Evolutionary conservation across 2,888 invertebrate species (phyloP), one percentile per base, ranked within the genome.

Genomic region (Dorcus hopei): DNA sequence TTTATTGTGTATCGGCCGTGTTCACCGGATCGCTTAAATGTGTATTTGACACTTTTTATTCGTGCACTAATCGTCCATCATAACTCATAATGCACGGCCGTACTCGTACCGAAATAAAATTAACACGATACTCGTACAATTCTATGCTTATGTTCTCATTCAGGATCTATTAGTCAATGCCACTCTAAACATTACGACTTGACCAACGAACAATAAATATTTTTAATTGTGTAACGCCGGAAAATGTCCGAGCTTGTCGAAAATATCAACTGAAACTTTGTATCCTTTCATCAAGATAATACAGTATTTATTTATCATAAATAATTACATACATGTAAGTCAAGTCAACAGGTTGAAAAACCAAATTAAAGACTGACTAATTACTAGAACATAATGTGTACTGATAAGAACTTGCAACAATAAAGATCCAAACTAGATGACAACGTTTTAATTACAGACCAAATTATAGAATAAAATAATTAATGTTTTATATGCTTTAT

Each of bases 151-250:
- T 65, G 65, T 65, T 63, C 59, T 52, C 58, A 54, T 63, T 64
- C 61, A 57, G 45, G 56, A 55, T 62, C 65, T 67, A 67, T 67
- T 67, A 65, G 65, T 67, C 67, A 67, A 61, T 63, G 67, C 64
- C 67, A 65, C 55, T 51, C 56, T 50, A 56, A 33, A 61, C 63
- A 65, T 58, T 57, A 53, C 56, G 59, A 55, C 49, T 59, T 45
- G 54, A 49, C 58, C 59, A 62, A 62, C 62, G 61, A 65, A 65
- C 63, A 59, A 61, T 61, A 59, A 58, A 61, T 51, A 56, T 38
- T 42, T 56, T 56, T 50, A 56, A 56, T 51, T 43, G 43, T 51
- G 43, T 51, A 51, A 56, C 55, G 26, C 55, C 43, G 45, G 50
- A 51, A 49, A 50, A 50, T 50, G 43, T 43, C 11, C 39, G 48